Evolutionary conservation across 1,140 invertebrate species (phyloP), one percentile per base, ranked within the genome.

Genomic region (Probaryconus sp.): DNA sequence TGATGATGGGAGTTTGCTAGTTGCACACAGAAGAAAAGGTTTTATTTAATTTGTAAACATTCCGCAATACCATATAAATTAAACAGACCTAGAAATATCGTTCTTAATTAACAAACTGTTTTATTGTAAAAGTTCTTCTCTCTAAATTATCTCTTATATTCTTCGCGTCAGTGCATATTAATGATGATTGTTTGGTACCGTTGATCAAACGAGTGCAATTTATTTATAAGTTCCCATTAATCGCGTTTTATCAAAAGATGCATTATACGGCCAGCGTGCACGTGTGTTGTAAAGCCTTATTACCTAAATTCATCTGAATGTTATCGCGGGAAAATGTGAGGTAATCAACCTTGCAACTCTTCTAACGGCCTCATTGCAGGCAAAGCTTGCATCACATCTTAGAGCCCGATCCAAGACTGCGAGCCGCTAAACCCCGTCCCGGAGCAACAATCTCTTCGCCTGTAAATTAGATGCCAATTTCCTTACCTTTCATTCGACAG

Each of bases 341-440:
- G 79, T 63, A 81, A 81, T 78, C 79, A 77, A 78, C 79, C 79
- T 81, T 78, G 77, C 63, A 60, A 53, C 65, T 67, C 58, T 55
- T 67, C 58, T 55, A 73, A 73, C 76, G 76, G 64, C 76, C 76
- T 76, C 63, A 63, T 71, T 79, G 65, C 75, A 70, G 38, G 17
- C 38, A 38, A n/a, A 60, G 53, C 53, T 76, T 76, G 65, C 72
- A 69, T 64, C 65, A 75, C 37, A 40, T 31, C 24, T 33, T 11
- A 18, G 38, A 28, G 48, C 56, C 17, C 24, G 21, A n/a, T n/a
- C n/a, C n/a, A 31, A 42, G 50, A 58, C 53, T 33, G 24, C 37
- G 30, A 24, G 24, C 10, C 30, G 10, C 24, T 18, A 30, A 20
- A 56, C 45, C 31, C 38, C 21, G 10, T 16, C 5, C 1, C 18